phyloP scores from a whole-genome alignment of 2,797 vertebrate genomes.

The Meda fulgida region DNA sequence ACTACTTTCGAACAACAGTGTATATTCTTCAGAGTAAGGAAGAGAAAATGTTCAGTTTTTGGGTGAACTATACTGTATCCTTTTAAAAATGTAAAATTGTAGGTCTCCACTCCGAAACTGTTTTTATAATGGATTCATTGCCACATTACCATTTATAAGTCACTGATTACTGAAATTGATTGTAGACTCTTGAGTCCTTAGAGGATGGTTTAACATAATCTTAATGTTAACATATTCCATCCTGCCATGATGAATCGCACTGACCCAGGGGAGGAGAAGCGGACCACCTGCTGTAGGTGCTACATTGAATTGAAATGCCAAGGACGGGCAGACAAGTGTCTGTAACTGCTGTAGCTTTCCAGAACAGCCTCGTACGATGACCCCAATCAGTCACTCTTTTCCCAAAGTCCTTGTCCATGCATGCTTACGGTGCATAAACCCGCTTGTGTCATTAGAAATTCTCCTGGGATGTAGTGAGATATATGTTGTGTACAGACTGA shows the following conservation, averaged over 20 bases:
- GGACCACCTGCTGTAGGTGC: conserved; percentile 64
- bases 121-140: conserved; percentile 63
- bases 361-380: conserved; percentile 42
- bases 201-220: conserved; percentile 67
- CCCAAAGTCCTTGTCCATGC: conserved; percentile 36
- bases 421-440: conserved; percentile 29
- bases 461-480: conserved; percentile 21
- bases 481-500: conserved; percentile 28
- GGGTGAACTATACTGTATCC: not conserved
- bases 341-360: conserved; percentile 66
- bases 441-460: conserved; percentile 46
- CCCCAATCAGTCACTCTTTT: conserved; percentile 54
- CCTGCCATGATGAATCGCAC: conserved; percentile 66
- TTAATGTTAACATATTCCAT: conserved; percentile 69
- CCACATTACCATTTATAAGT: conserved; percentile 66
- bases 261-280: conserved; percentile 58
- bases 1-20: not conserved
- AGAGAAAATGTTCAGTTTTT: not conserved
- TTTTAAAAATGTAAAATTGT: conserved; percentile 6
- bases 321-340: conserved; percentile 52
- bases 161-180: conserved; percentile 63
- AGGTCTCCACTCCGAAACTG: not conserved
- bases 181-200: conserved; percentile 53
- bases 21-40: not conserved
- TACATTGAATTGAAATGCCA: conserved; percentile 69